Conservation (phyloP, 30 jellyfish, hydroid and myxozoan species). For the Turritopsis dohrnii region DNA sequence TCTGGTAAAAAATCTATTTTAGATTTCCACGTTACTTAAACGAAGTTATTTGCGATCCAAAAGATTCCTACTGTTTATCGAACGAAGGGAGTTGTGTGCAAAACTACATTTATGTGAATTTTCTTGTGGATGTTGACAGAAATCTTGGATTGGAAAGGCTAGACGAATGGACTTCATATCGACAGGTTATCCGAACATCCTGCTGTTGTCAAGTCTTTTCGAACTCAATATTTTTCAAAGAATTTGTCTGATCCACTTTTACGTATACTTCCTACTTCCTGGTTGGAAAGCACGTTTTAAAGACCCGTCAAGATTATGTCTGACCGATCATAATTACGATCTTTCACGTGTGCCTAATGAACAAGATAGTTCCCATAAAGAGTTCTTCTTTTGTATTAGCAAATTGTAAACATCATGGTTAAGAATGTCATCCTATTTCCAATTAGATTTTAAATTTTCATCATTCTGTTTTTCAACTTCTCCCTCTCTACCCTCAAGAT, state of each 20-base stretch:
- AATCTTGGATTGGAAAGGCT: background rate
- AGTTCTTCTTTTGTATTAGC: too few species aligned
- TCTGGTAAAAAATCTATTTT: background rate
- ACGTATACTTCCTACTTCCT: background rate
- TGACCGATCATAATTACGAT: too few species aligned
- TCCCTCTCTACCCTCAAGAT: too few species aligned
- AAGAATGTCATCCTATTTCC: too few species aligned
- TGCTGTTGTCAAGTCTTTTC: background rate
- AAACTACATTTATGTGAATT: background rate
- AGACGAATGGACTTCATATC: background rate
- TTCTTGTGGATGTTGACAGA: background rate
- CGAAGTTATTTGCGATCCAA: background rate
- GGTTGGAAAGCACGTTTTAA: background rate
- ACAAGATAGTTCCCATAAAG: too few species aligned
- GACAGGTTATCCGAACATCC: background rate
- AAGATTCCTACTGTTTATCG: background rate
- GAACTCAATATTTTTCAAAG: background rate
- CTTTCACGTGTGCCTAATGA: too few species aligned
- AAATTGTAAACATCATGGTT: too few species aligned
- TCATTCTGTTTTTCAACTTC: too few species aligned
- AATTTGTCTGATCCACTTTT: background rate
- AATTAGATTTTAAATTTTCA: too few species aligned
- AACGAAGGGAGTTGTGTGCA: background rate
- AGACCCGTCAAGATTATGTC: background rate
- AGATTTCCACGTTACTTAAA: background rate